phyloP scores from a whole-genome alignment of 2,888 invertebrate species.

The Calameuta filiformis region DNA sequence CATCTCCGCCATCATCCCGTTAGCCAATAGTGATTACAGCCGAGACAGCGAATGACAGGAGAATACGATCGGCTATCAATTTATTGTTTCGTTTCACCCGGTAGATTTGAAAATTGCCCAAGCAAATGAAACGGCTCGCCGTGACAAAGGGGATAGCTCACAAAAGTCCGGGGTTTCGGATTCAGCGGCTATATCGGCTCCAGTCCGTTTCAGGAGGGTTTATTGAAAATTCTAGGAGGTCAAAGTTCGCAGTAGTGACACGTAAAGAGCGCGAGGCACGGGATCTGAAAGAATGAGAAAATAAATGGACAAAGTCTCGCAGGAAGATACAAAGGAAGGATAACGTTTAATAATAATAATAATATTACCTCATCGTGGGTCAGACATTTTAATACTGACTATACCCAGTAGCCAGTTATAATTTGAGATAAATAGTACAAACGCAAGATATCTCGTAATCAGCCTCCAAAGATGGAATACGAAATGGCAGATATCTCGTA shows the following conservation, averaged over 20 bases:
- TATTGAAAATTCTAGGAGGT: background rate
- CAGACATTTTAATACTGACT: too few relatives aligned
- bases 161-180: background rate
- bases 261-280: background rate
- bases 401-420: too few relatives aligned
- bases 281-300: background rate
- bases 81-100: background rate
- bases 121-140: background rate
- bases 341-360: conserved; percentile 40
- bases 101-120: background rate
- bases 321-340: too few relatives aligned
- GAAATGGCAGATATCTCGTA: too few relatives aligned
- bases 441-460: too few relatives aligned
- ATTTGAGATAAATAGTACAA: too few relatives aligned
- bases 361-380: conserved; percentile 12
- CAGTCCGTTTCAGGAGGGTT: background rate
- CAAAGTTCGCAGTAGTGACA: background rate
- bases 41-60: background rate
- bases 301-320: background rate
- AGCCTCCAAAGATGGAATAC: too few relatives aligned
- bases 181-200: background rate
- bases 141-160: background rate
- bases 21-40: background rate
- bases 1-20: background rate
- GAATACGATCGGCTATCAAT: background rate